A percentile compares a stretch with the other conserved stretches of the same genome.
Evolutionary conservation across 1,140 invertebrate species (phyloP).

Genomic region (Pomacea maculata): DNA sequence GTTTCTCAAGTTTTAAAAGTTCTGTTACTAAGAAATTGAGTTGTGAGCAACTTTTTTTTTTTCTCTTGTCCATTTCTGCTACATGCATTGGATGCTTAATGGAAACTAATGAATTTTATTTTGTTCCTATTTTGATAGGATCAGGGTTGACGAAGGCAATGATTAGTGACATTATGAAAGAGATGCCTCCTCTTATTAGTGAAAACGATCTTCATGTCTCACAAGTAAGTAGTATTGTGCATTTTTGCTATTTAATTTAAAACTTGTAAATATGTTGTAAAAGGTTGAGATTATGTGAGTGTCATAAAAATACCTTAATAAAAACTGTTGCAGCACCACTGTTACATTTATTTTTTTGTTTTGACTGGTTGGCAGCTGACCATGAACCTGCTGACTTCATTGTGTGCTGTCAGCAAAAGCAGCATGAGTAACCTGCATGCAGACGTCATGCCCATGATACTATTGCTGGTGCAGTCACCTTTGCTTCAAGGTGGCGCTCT

Average conservation of each 20-base stretch:
- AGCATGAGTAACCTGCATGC: slow-evolving; percentile 64
- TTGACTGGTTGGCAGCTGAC: slow-evolving; percentile 57
- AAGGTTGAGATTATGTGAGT: too few species aligned
- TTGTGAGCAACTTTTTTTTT: background rate
- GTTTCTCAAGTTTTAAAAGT: background rate
- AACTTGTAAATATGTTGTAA: too few species aligned
- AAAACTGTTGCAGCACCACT: too few species aligned
- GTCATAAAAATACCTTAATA: too few species aligned
- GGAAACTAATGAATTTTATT: background rate
- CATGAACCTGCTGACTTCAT: slow-evolving; percentile 67
- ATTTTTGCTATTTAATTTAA: background rate
- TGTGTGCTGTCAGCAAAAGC: slow-evolving; percentile 65
- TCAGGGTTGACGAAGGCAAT: slow-evolving; percentile 74
- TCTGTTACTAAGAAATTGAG: background rate
- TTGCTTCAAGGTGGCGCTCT: slow-evolving; percentile 88
- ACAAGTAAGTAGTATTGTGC: slow-evolving; percentile 74
- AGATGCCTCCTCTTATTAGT: slow-evolving; percentile 88
- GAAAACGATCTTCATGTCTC: slow-evolving; percentile 97
- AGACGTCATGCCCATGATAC: slow-evolving; percentile 79
- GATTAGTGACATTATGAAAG: slow-evolving; percentile 81
- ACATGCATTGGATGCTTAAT: background rate
- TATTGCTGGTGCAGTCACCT: slow-evolving; percentile 88
- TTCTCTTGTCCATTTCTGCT: background rate
- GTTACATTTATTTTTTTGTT: too few species aligned
- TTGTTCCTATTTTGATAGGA: slow-evolving; percentile 40